Base-by-base conservation (phyloP, 2,888 invertebrate genomes). In the Xiphydria camelus region DNA sequence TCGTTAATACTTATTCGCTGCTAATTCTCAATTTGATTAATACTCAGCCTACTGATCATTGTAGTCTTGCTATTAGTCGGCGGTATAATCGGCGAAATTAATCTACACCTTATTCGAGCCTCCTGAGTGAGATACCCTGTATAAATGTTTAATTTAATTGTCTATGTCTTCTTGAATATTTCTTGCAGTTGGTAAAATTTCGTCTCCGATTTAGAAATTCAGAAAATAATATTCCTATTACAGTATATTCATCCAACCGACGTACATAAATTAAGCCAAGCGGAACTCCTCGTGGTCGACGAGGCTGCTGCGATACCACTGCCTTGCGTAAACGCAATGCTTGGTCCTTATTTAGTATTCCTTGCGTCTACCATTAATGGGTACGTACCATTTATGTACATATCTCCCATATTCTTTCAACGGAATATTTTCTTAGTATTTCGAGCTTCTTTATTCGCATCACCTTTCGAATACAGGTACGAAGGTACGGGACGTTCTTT, bases 241-340 rank as follows among this genome's bases (percentile, higher is more conserved):
- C 76, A 97, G 88, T 99, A 99, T 76, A 95, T 99, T 68, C 89
- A 93, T 49, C 97, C 99, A 0, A 87, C 88, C 29, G 96, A 98
- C 76, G 86, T 89, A 34, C 85, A 89, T 45, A 86, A 92, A 49
- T 79, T 99, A 21, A 86, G 91, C 5, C 95, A 96, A 52, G 96
- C 97, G 0, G 98, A 99, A 76, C 76, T 99, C 26, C 82, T 99
- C 21, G 86, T 99, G 0, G 96, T 99, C 45, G 99, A 99, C 76
- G 99, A 99, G 77, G 99, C 99, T 1, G 99, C 99, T 0, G 99
- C 99, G 4, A 99, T 99, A 58, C 99, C 99, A 0, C 78, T 99
- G 45, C 90, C 92, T 0, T 84, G 91, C 61, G 96, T 99, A 1
- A 91, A 93, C 56, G 84, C 87, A 2, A 88, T 97, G 75, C 80